phyloP scores from a whole-genome alignment of 64 coral and sea anemone species.

The Montipora foliosa region DNA sequence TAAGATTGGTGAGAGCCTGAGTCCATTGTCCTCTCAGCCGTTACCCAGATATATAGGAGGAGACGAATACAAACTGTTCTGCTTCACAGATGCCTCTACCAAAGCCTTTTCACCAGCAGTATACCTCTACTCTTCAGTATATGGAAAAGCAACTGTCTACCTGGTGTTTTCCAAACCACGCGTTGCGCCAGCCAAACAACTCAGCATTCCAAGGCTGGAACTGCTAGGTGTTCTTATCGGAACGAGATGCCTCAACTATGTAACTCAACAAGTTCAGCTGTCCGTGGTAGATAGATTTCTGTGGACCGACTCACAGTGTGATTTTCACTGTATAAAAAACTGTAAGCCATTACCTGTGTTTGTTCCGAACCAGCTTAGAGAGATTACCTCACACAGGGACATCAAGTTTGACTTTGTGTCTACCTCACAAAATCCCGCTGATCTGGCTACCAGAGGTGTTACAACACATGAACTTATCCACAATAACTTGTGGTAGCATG shows the following conservation, averaged over 20 bases:
- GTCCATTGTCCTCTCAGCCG: neutral
- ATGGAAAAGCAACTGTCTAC: neutral
- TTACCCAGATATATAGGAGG: neutral
- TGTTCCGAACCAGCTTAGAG: too few relatives aligned
- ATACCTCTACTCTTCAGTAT: neutral
- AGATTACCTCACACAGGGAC: too few relatives aligned
- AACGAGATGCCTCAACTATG: neutral
- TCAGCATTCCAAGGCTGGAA: conserved; percentile 22
- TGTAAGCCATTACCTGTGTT: neutral
- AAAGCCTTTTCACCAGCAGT: conserved; percentile 9
- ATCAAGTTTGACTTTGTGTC: too few relatives aligned
- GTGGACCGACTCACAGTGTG: neutral
- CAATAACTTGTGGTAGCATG: too few relatives aligned
- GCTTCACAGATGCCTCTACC: conserved; percentile 53
- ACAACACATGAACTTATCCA: too few relatives aligned
- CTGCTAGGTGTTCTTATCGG: neutral
- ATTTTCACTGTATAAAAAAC: conserved; percentile 1
- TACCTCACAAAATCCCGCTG: too few relatives aligned
- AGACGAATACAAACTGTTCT: conserved; percentile 37
- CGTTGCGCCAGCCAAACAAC: neutral
- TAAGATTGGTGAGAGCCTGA: neutral
- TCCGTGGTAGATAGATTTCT: neutral
- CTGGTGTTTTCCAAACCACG: conserved; percentile 43
- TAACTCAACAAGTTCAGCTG: neutral
- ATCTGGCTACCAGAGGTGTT: too few relatives aligned